Conservation (phyloP, 2,113 vertebrate genomes). For the Rousettus leschenaultii region DNA sequence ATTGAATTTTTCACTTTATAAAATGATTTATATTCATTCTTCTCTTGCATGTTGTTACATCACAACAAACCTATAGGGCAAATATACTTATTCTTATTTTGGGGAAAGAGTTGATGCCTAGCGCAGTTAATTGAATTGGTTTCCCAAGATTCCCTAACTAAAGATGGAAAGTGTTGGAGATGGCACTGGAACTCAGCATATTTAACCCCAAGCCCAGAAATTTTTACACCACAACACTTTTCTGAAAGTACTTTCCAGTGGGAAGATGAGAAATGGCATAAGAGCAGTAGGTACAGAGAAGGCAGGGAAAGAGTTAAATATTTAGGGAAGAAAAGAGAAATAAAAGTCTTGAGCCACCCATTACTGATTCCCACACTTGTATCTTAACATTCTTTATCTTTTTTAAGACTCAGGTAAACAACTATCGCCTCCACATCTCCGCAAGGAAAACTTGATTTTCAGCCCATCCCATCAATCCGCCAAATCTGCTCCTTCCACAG, state of each 20-base stretch:
- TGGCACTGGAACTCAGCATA: background rate
- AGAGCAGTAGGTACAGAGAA: background rate
- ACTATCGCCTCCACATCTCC: background rate
- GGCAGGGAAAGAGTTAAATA: background rate
- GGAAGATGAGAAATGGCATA: background rate
- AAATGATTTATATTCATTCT: conserved; percentile 7
- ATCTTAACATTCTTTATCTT: background rate
- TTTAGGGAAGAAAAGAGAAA: background rate
- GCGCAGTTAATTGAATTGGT: background rate
- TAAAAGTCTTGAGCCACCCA: background rate
- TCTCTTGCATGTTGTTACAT: background rate
- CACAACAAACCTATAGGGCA: background rate
- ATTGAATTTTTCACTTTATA: background rate
- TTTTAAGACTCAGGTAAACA: background rate
- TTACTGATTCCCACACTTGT: background rate
- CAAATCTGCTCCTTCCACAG: background rate
- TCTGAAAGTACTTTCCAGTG: background rate
- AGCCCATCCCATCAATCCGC: background rate
- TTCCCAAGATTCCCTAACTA: background rate
- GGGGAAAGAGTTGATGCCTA: background rate
- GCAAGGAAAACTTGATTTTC: background rate
- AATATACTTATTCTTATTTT: background rate
- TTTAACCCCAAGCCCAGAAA: background rate
- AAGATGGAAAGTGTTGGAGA: background rate
- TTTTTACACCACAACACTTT: background rate